phyloP scores from a whole-genome alignment of 1,140 invertebrate species.

The Megathymus violae region DNA sequence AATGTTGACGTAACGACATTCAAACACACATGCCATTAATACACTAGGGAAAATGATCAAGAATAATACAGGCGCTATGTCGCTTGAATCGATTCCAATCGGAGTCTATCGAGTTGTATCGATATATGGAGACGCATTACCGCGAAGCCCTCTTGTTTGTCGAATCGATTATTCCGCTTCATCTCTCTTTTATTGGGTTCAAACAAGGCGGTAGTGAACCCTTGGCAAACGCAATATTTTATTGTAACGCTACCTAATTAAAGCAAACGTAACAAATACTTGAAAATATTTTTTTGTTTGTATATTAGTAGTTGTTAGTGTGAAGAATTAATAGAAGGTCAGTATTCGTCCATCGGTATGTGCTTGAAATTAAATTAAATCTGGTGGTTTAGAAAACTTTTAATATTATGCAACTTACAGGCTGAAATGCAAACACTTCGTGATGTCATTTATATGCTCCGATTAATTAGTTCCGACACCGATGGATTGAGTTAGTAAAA shows the following conservation, averaged over 20 bases:
- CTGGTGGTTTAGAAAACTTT: too few species aligned
- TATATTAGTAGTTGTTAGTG: too few species aligned
- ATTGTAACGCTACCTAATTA: conserved; percentile 22
- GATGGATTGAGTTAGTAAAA: too few species aligned
- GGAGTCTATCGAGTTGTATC: conserved; percentile 61
- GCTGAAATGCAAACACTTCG: too few species aligned
- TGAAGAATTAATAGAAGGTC: too few species aligned
- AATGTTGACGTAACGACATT: conserved; percentile 22
- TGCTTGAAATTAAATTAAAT: too few species aligned
- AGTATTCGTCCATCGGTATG: too few species aligned
- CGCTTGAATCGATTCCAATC: conserved; percentile 57
- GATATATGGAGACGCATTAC: conserved; percentile 61
- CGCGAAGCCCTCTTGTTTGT: conserved; percentile 74
- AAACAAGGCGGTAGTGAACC: conserved; percentile 49
- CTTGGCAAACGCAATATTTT: conserved; percentile 32
- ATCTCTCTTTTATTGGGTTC: conserved; percentile 73
- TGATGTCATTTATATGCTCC: too few species aligned
- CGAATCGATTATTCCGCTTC: conserved; percentile 79
- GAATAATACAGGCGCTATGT: conserved; percentile 23
- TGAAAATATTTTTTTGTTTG: too few species aligned
- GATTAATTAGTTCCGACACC: too few species aligned
- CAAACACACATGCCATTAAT: conserved; percentile 25
- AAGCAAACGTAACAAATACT: too few species aligned
- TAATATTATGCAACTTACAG: too few species aligned
- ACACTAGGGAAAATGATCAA: conserved; percentile 29